These are phyloP conservation scores for Argyresthia goedartella DNA, from an alignment of 2,888 invertebrate genomes.

Conservation along the genomic window DNA sequence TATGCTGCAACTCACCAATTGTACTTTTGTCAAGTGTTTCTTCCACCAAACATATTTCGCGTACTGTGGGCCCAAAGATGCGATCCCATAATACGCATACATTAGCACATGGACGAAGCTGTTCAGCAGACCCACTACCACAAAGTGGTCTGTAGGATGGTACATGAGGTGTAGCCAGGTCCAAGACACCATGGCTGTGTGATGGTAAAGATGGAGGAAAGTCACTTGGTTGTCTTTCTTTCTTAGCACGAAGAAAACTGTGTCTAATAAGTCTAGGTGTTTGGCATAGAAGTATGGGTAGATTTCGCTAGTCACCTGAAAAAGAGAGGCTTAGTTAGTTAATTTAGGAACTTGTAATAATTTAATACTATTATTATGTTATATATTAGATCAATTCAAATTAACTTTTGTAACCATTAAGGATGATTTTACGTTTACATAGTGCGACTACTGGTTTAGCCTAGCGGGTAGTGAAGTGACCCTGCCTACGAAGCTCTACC, in stretches of 20 bases:
- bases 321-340: too few species aligned
- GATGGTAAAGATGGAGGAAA: slow-evolving; percentile 92
- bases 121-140: slow-evolving; percentile 80
- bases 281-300: slow-evolving; percentile 86
- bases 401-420: too few species aligned
- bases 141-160: slow-evolving; percentile 82
- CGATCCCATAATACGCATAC: slow-evolving; percentile 84
- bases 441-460: too few species aligned
- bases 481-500: too few species aligned
- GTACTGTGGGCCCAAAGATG: slow-evolving; percentile 80
- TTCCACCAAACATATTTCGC: slow-evolving; percentile 90
- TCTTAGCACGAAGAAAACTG: slow-evolving; percentile 89
- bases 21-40: slow-evolving; percentile 84
- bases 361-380: too few species aligned
- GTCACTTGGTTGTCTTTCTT: slow-evolving; percentile 84
- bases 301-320: slow-evolving; percentile 43
- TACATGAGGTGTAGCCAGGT: slow-evolving; percentile 83
- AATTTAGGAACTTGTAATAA: too few species aligned
- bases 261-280: slow-evolving; percentile 81
- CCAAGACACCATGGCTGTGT: slow-evolving; percentile 81
- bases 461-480: too few species aligned
- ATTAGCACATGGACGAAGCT: slow-evolving; percentile 85
- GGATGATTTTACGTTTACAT: neutral
- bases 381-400: too few species aligned
- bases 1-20: slow-evolving; percentile 73